A percentile compares a stretch with the other conserved stretches of the same genome.
These are phyloP conservation scores for Himalopsyche phryganea DNA, from an alignment of 1,140 invertebrate species.

Conservation along the genomic window DNA sequence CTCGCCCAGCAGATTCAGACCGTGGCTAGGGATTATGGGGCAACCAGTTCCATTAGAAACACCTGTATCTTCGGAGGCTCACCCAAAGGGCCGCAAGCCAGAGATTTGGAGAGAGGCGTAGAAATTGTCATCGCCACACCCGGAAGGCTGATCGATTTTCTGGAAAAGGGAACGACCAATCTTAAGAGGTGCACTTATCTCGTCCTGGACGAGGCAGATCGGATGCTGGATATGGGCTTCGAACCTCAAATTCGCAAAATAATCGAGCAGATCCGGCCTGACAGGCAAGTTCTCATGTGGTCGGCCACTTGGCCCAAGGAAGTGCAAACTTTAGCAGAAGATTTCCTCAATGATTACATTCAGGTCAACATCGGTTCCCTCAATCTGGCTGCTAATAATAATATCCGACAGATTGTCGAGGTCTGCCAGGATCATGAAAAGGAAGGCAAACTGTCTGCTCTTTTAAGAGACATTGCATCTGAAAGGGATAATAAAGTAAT, in stretches of 20 bases:
- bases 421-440: constrained; percentile 91
- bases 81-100: constrained; percentile 88
- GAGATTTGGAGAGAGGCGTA: constrained; percentile 86
- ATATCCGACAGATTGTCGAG: constrained; percentile 95
- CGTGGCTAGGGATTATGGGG: constrained; percentile 88
- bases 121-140: constrained; percentile 96
- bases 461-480: constrained; percentile 81
- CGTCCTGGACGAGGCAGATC: constrained; percentile 92
- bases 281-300: constrained; percentile 97
- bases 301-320: constrained; percentile 99
- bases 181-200: constrained; percentile 89
- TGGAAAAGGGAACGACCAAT: constrained; percentile 90
- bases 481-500: constrained; percentile 92
- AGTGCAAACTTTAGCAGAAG: constrained; percentile 89
- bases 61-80: constrained; percentile 97
- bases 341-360: constrained; percentile 88
- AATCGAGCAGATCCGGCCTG: constrained; percentile 91
- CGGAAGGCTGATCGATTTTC: constrained; percentile 94
- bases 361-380: constrained; percentile 94
- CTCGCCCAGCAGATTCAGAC: constrained; percentile 97
- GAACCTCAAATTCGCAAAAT: constrained; percentile 99
- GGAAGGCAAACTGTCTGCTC: constrained; percentile 71
- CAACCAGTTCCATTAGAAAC: constrained; percentile 76
- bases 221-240: constrained; percentile 95
- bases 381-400: constrained; percentile 93